Conservation (phyloP, 2,888 invertebrate genomes). For the Drosophila histrio region DNA sequence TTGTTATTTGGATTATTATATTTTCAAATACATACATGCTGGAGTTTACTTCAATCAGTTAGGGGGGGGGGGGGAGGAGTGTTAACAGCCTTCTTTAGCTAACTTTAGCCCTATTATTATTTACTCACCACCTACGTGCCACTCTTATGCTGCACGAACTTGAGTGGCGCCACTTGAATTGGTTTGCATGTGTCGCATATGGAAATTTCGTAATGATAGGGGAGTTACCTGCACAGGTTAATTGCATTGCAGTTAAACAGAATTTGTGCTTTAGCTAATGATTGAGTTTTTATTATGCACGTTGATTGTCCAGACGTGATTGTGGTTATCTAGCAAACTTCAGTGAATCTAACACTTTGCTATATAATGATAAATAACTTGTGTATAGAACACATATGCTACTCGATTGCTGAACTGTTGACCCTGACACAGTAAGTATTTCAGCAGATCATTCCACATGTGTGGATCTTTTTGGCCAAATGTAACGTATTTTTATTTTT, state of each 20-base stretch:
- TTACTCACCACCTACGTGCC: slow-evolving; percentile 2
- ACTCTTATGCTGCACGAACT: background rate
- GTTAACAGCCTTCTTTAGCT: slow-evolving; percentile 1
- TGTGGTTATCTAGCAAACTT: background rate
- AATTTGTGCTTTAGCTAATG: slow-evolving; percentile 9
- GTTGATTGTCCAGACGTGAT: slow-evolving; percentile 17
- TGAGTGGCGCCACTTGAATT: slow-evolving; percentile 26
- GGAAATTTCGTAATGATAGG: slow-evolving; percentile 68
- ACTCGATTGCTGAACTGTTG: slow-evolving; percentile 13
- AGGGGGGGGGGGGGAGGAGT: no score
- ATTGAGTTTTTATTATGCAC: slow-evolving; percentile 17
- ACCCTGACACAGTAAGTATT: slow-evolving; percentile 37
- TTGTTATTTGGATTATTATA: background rate
- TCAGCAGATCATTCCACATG: slow-evolving; percentile 15
- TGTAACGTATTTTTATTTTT: slow-evolving; percentile 29
- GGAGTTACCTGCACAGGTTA: slow-evolving; percentile 42
- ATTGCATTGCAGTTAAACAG: slow-evolving; percentile 22
- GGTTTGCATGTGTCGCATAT: slow-evolving; percentile 64
- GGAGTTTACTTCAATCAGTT: background rate
- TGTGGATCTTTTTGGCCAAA: slow-evolving; percentile 2
- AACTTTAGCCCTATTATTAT: slow-evolving; percentile 12
- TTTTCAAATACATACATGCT: background rate
- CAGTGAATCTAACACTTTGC: no score
- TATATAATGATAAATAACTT: no score
- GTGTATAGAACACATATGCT: slow-evolving; percentile 3